A percentile compares a stretch with the other conserved stretches of the same genome.
These are phyloP conservation scores for Globicephala melas DNA, from an alignment of 2,113 vertebrate species.

Conservation along the genomic window DNA sequence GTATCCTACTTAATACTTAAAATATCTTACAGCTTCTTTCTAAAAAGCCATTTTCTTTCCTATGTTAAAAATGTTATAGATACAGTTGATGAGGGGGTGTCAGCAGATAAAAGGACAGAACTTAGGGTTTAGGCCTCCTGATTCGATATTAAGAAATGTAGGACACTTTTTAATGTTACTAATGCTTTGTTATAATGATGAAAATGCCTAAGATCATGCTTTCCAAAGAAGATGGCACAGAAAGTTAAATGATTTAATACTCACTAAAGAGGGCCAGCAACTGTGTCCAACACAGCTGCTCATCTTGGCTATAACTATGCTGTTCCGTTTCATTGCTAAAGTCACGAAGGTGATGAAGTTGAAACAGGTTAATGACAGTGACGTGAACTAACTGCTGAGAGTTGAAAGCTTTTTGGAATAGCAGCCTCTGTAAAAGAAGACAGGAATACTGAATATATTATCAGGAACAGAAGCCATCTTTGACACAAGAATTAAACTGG, in stretches of 20 bases:
- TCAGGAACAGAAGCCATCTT: background rate
- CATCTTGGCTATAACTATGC: conserved; percentile 88
- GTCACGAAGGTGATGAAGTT: conserved; percentile 96
- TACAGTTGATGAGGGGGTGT: background rate
- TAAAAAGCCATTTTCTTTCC: background rate
- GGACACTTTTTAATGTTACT: background rate
- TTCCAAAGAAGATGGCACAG: background rate
- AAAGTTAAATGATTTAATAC: conserved; percentile 66
- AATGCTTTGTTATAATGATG: background rate
- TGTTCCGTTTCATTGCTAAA: conserved; percentile 89
- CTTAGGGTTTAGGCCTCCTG: background rate
- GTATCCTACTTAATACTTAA: background rate
- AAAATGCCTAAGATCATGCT: background rate
- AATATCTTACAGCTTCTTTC: background rate
- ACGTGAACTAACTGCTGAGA: conserved; percentile 99
- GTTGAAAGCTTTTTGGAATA: conserved; percentile 96
- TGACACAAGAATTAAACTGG: background rate
- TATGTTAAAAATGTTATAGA: background rate
- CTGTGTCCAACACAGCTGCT: conserved; percentile 96
- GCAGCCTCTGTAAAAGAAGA: conserved; percentile 87
- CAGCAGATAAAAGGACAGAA: background rate
- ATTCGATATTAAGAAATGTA: background rate
- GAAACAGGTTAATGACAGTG: conserved; percentile 98
- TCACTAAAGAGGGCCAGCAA: conserved; percentile 95
- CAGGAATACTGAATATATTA: background rate